phyloP scores from a whole-genome alignment of 2,888 invertebrate species.

The Sarcophaga carnaria region DNA sequence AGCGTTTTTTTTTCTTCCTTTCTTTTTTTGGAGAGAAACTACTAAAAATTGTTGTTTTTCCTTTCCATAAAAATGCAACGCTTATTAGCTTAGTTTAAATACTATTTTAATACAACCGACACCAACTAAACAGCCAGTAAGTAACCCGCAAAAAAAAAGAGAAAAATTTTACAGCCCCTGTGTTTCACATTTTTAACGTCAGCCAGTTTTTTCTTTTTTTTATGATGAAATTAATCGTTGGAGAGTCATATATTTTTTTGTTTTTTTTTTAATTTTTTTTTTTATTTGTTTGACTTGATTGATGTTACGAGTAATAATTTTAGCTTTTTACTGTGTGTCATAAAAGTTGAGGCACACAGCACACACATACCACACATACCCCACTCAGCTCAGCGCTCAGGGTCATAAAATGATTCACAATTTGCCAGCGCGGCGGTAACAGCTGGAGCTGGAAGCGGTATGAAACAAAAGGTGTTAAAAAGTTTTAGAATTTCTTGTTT shows the following conservation, averaged over 20 bases:
- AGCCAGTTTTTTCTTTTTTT: not conserved
- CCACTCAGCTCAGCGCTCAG: too few relatives aligned
- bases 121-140: too few relatives aligned
- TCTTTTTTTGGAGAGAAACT: too few relatives aligned
- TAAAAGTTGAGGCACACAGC: conserved; percentile 22
- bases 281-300: conserved; percentile 57
- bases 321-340: conserved; percentile 54
- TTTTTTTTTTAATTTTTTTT: not conserved
- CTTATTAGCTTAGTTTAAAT: conserved; percentile 42
- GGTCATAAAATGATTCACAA: too few relatives aligned
- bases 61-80: not conserved
- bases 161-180: conserved; percentile 6
- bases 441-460: not conserved
- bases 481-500: conserved; percentile 42
- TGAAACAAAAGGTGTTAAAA: conserved; percentile 48
- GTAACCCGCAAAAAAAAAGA: not conserved
- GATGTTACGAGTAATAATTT: conserved; percentile 54
- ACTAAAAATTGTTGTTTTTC: not conserved
- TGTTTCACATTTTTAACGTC: conserved; percentile 6
- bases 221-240: conserved; percentile 39
- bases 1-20: not conserved
- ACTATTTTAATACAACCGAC: too few relatives aligned
- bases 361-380: not conserved
- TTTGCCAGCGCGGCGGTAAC: not conserved
- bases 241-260: conserved; percentile 9